Base-by-base conservation (phyloP, 2,113 vertebrate genomes). In the Spilogale gracilis region DNA sequence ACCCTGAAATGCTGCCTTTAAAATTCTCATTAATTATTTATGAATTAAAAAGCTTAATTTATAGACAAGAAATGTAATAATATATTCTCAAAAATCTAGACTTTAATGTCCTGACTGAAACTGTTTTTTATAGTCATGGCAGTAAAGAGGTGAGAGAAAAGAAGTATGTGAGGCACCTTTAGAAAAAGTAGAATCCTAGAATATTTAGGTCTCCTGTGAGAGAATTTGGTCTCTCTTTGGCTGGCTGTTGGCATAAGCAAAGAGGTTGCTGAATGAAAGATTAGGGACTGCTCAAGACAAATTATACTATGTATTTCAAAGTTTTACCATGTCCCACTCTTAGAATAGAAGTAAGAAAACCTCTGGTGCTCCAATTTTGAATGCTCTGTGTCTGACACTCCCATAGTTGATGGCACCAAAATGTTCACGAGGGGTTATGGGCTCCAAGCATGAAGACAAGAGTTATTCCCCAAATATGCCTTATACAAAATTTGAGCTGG, bases 11-110 rank as follows among this genome's bases (percentile, higher is more conserved):
- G 6, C 14, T 20, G 67, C 60, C n/a, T 27, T 23, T 81, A 89
- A 94, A 89, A 82, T 89, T 81, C 9, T 89, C 32, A n/a, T 61
- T 23, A 27, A 83, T 71, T 94, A 82, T 89, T 65, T 74, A 25
- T 74, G 67, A 9, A 45, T 81, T 54, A 45, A 83, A 89, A 45
- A 32, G 12, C 52, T 8, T 80, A 50, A 69, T 9, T 89, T 83
- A 54, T 54, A 32, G 13, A 10, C 38, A 89, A 25, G 18, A 94
- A 94, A 61, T 16, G 11, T 87, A 86, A 23, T 43, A 86, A 61
- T 30, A 60, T 5, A 54, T 21, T 54, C 32, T 89, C 71, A 82
- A 74, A 89, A 89, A 54, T 10, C 27, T 21, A 65, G 17, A 11
- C 9, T 63, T 73, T 54, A 89, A 45, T 25, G 43, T 52, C n/a